phyloP scores from a whole-genome alignment of 2,888 invertebrate genomes.

The Melanargia galathea region DNA sequence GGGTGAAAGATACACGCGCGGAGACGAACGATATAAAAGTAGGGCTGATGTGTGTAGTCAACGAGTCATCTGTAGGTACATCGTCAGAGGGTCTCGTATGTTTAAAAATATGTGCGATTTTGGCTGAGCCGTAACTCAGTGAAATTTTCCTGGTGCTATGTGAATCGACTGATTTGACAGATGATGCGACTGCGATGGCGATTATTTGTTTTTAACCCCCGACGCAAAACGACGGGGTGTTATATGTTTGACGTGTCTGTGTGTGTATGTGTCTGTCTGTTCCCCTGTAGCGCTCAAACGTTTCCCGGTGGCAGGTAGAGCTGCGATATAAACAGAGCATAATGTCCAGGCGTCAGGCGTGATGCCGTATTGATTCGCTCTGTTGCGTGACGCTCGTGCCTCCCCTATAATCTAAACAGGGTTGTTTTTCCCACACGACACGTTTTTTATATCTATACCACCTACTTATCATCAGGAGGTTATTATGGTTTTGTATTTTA shows the following conservation, averaged over 20 bases:
- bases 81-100: not conserved
- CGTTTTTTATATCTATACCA: not conserved
- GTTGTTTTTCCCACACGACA: not conserved
- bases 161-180: no score
- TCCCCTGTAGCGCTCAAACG: no score
- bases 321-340: not conserved
- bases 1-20: slow-evolving; percentile 26
- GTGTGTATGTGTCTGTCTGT: no score
- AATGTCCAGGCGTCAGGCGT: not conserved
- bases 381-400: not conserved
- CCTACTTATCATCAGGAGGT: not conserved
- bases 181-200: no score
- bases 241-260: no score
- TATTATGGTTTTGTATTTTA: not conserved
- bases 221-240: no score
- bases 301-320: no score
- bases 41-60: not conserved
- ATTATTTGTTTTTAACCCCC: no score
- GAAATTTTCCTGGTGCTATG: no score
- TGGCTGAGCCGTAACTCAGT: no score
- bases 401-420: slow-evolving; percentile 8
- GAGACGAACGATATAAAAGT: not conserved
- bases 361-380: slow-evolving; percentile 4
- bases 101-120: not conserved
- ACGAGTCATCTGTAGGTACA: no score